A percentile compares a stretch with the other conserved stretches of the same genome.
Evolutionary conservation across 2,797 vertebrate species (phyloP).

Genomic region (Sebastes oblongus): DNA sequence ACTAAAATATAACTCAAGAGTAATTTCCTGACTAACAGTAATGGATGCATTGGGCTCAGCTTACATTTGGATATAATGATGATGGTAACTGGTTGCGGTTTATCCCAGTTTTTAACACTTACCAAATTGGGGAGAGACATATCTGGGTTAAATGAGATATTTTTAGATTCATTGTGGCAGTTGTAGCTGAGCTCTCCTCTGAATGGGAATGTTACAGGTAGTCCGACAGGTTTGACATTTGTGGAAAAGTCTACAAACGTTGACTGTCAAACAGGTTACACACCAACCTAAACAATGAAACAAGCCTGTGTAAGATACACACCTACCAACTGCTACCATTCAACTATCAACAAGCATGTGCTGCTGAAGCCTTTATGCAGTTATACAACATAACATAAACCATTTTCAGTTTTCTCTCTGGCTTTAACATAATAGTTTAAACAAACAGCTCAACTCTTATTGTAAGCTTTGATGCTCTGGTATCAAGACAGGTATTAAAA

Average conservation of each 20-base stretch:
- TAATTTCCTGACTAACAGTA: background rate
- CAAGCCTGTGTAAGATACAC: background rate
- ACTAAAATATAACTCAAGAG: background rate
- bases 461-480: background rate
- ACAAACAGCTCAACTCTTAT: background rate
- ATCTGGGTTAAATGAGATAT: background rate
- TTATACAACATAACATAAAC: background rate
- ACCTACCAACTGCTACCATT: conserved; percentile 16
- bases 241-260: background rate
- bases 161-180: background rate
- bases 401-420: background rate
- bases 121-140: background rate
- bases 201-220: background rate
- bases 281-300: conserved; percentile 25
- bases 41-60: background rate
- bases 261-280: conserved; percentile 55
- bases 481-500: background rate
- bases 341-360: background rate
- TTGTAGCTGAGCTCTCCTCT: conserved; percentile 6
- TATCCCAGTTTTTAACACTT: background rate
- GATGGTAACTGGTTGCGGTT: background rate
- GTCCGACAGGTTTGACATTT: conserved; percentile 56
- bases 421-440: background rate
- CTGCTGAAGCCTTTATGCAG: background rate
- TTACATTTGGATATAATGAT: background rate